Percentiles rank a stretch among this genome's conserved stretches.
Conservation (phyloP, 2,113 vertebrate genomes). For the Abramis brama region DNA sequence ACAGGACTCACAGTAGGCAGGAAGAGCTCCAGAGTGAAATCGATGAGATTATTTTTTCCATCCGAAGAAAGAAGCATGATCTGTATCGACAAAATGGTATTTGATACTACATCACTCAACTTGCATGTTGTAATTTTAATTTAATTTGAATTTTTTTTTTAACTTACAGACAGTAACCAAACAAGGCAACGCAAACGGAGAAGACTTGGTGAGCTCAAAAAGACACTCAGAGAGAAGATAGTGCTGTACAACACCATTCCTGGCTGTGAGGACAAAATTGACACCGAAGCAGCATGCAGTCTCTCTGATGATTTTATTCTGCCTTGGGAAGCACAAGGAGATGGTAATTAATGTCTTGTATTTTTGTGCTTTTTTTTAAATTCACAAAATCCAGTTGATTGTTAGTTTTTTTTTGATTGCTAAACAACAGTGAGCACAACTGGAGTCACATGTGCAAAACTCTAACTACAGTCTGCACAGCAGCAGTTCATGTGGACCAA, state of each 20-base stretch:
- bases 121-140: not conserved
- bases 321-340: constrained; percentile 14
- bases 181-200: not conserved
- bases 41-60: constrained; percentile 8
- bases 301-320: not conserved
- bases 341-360: not conserved
- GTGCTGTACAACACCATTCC: constrained; percentile 1
- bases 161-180: constrained; percentile 24
- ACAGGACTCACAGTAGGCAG: not conserved
- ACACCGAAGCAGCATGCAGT: not conserved
- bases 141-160: no score
- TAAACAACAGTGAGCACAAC: no score
- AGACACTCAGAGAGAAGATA: not conserved
- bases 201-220: not conserved
- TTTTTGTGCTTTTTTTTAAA: not conserved
- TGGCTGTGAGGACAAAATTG: not conserved
- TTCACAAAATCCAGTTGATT: not conserved
- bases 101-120: not conserved
- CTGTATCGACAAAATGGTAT: constrained; percentile 31
- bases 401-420: not conserved
- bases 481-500: no score
- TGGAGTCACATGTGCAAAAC: no score
- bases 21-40: constrained; percentile 32
- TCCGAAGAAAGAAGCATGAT: constrained; percentile 26
- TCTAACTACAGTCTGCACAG: no score